Percentiles rank a stretch among this genome's conserved stretches.
These are phyloP conservation scores for Dipodomys stephensi DNA, from an alignment of 2,113 vertebrate species.

Conservation along the genomic window DNA sequence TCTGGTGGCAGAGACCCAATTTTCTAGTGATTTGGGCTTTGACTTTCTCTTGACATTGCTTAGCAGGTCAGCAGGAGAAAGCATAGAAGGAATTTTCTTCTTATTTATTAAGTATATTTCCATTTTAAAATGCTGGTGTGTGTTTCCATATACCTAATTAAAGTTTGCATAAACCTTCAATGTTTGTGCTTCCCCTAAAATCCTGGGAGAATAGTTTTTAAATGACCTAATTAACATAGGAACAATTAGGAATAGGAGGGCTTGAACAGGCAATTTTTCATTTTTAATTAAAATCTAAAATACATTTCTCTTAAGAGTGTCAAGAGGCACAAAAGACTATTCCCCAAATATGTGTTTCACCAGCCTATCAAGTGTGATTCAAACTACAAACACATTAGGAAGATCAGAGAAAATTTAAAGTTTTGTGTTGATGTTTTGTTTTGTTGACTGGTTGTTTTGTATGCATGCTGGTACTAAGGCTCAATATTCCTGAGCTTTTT, in stretches of 20 bases:
- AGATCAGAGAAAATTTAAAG: neutral
- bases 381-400: conserved; percentile 45
- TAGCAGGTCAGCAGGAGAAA: conserved; percentile 60
- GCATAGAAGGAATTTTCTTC: conserved; percentile 53
- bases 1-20: conserved; percentile 45
- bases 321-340: neutral
- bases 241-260: conserved; percentile 39
- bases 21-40: conserved; percentile 54
- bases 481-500: too few species aligned
- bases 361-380: neutral
- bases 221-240: conserved; percentile 57
- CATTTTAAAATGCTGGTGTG: conserved; percentile 54
- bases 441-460: neutral
- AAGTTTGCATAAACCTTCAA: conserved; percentile 69
- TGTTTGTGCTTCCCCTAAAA: conserved; percentile 38
- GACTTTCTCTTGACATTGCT: conserved; percentile 69
- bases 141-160: neutral
- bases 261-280: conserved; percentile 24
- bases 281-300: conserved; percentile 74
- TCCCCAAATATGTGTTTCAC: neutral
- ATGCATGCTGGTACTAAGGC: too few species aligned
- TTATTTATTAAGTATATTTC: conserved; percentile 61
- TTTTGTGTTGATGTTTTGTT: neutral
- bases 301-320: conserved; percentile 17
- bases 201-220: conserved; percentile 41